These are phyloP conservation scores for Arothron firmamentum DNA, from an alignment of 2,113 vertebrate genomes.

Conservation along the genomic window DNA sequence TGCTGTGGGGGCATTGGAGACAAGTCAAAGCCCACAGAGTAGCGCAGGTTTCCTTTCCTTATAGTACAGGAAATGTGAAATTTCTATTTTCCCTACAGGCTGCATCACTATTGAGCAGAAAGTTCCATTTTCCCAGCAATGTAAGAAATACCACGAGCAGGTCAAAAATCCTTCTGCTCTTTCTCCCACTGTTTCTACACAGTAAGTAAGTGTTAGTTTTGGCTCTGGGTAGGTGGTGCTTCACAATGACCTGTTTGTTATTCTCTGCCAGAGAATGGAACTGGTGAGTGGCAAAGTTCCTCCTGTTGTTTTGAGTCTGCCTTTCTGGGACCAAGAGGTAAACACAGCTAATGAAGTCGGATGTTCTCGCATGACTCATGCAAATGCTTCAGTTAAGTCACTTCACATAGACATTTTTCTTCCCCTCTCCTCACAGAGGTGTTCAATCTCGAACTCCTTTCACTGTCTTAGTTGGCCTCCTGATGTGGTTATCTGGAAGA, in stretches of 20 bases:
- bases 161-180: constrained; percentile 15
- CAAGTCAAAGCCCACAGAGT: constrained; percentile 50
- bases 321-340: constrained; percentile 34
- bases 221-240: constrained; percentile 37
- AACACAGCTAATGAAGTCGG: constrained; percentile 57
- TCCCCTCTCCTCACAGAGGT: constrained; percentile 25
- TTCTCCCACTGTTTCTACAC: constrained; percentile 21
- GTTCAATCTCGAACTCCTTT: constrained; percentile 29
- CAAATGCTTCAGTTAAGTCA: constrained; percentile 42
- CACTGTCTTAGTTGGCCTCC: constrained; percentile 10
- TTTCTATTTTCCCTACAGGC: background rate
- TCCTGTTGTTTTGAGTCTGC: constrained; percentile 40
- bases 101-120: constrained; percentile 5
- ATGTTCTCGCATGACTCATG: constrained; percentile 54
- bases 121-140: background rate
- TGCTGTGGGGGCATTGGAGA: constrained; percentile 50
- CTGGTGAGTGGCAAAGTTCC: constrained; percentile 31
- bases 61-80: background rate
- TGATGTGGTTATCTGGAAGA: constrained; percentile 11
- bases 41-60: background rate
- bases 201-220: constrained; percentile 50
- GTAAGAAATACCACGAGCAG: constrained; percentile 18
- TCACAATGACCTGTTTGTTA: constrained; percentile 66
- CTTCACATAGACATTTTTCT: constrained; percentile 37
- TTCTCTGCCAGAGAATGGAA: constrained; percentile 38